Evolutionary conservation across 2,888 invertebrate species (phyloP).

Genomic region (Drosophila trichaetosa): DNA sequence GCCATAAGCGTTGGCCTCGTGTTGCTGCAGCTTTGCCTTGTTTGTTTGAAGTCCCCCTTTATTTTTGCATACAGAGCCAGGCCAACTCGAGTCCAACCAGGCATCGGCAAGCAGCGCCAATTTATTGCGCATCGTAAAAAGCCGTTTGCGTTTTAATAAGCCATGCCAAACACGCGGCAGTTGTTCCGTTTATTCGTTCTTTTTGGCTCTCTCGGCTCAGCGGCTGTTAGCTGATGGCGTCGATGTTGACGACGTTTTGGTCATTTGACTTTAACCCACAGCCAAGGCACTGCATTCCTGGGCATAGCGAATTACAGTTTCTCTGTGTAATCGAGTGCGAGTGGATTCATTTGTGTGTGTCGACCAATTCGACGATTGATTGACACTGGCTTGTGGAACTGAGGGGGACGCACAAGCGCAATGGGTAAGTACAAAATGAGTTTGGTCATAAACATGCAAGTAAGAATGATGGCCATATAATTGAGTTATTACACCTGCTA

Average conservation of each 20-base stretch:
- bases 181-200: constrained; percentile 56
- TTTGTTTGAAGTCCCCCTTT: constrained; percentile 50
- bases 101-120: constrained; percentile 60
- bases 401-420: constrained; percentile 27
- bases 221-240: constrained; percentile 67
- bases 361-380: constrained; percentile 63
- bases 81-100: neutral
- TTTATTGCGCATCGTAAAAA: constrained; percentile 78
- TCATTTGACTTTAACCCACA: constrained; percentile 37
- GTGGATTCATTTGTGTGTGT: constrained; percentile 13
- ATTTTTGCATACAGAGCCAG: constrained; percentile 57
- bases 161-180: constrained; percentile 74
- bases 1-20: constrained; percentile 73
- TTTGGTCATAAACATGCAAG: constrained; percentile 29
- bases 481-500: constrained; percentile 28
- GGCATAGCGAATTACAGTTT: constrained; percentile 55
- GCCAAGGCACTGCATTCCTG: constrained; percentile 50
- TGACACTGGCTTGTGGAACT: constrained; percentile 60
- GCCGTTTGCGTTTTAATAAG: constrained; percentile 81
- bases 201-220: constrained; percentile 8
- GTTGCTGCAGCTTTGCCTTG: constrained; percentile 44
- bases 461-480: constrained; percentile 16
- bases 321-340: constrained; percentile 29
- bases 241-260: constrained; percentile 59
- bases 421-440: constrained; percentile 4